phyloP scores from a whole-genome alignment of 2,888 invertebrate genomes.

The Strigamia maritima region DNA sequence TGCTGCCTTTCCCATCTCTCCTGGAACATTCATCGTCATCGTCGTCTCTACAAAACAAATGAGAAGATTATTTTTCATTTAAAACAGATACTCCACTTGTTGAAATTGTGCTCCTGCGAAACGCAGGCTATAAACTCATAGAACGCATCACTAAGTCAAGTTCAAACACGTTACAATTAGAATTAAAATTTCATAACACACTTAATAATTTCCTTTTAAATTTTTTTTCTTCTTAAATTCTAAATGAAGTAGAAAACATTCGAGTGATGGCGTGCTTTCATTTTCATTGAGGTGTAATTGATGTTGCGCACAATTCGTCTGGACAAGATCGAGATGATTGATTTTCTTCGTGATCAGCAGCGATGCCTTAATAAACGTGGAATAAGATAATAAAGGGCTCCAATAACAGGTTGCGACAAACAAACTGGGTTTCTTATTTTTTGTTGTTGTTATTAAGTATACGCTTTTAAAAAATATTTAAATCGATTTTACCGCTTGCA shows the following conservation, averaged over 20 bases:
- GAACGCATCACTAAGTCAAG: background rate
- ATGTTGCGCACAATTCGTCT: conserved; percentile 9
- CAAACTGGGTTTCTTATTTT: background rate
- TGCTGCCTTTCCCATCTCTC: conserved; percentile 30
- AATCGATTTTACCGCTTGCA: background rate
- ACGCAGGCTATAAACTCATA: background rate
- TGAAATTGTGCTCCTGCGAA: conserved; percentile 21
- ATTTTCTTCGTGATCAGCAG: background rate
- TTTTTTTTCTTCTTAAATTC: background rate
- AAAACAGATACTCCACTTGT: conserved; percentile 22
- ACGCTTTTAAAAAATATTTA: background rate
- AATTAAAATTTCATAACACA: background rate
- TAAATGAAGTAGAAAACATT: background rate
- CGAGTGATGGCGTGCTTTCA: background rate
- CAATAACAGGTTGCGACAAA: background rate
- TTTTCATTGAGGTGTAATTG: background rate
- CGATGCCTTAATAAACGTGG: background rate
- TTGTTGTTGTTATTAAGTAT: no score
- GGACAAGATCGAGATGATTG: conserved; percentile 20
- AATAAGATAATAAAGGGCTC: background rate
- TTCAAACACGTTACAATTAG: background rate
- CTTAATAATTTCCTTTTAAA: background rate
- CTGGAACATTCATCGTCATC: conserved; percentile 15
- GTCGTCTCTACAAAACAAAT: conserved; percentile 16
- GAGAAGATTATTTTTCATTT: conserved; percentile 21